Percentiles rank a stretch among this genome's conserved stretches.
Conservation (phyloP, 2,888 invertebrate species). For the Orthosia incerta region DNA sequence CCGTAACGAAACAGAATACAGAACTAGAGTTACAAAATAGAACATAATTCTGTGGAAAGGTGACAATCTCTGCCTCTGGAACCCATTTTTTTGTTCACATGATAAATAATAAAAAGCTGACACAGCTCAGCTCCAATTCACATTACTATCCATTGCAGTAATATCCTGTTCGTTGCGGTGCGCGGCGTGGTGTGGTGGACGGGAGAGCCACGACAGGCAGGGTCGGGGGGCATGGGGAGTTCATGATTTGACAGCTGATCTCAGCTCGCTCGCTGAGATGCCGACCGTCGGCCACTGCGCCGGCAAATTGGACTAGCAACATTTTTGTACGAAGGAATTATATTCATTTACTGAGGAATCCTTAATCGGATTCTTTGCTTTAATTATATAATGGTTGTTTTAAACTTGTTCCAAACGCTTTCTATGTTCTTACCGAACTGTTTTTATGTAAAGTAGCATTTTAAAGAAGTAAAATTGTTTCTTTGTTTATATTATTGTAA, state of each 20-base stretch:
- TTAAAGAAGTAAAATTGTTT: too few relatives aligned
- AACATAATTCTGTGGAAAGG: background rate
- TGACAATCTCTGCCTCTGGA: background rate
- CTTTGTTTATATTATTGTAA: too few relatives aligned
- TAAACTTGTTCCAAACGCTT: too few relatives aligned
- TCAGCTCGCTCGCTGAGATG: constrained; percentile 18
- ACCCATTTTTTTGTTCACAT: background rate
- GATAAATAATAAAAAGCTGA: constrained; percentile 6
- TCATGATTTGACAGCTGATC: constrained; percentile 57
- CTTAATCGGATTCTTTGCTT: background rate
- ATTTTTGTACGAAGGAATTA: constrained; percentile 34
- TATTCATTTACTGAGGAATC: constrained; percentile 24
- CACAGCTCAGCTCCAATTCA: constrained; percentile 5
- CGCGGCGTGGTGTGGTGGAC: background rate
- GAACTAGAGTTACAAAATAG: background rate
- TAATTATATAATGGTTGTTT: background rate
- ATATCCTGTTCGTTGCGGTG: background rate
- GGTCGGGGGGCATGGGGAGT: background rate
- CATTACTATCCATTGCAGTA: constrained; percentile 25
- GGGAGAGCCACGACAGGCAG: background rate
- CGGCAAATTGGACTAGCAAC: constrained; percentile 44
- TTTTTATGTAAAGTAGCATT: too few relatives aligned
- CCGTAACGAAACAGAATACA: background rate
- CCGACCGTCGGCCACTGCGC: constrained; percentile 2
- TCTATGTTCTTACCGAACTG: too few relatives aligned